These are phyloP conservation scores for Salarias fasciatus DNA, from an alignment of 2,797 vertebrate species.

Conservation along the genomic window DNA sequence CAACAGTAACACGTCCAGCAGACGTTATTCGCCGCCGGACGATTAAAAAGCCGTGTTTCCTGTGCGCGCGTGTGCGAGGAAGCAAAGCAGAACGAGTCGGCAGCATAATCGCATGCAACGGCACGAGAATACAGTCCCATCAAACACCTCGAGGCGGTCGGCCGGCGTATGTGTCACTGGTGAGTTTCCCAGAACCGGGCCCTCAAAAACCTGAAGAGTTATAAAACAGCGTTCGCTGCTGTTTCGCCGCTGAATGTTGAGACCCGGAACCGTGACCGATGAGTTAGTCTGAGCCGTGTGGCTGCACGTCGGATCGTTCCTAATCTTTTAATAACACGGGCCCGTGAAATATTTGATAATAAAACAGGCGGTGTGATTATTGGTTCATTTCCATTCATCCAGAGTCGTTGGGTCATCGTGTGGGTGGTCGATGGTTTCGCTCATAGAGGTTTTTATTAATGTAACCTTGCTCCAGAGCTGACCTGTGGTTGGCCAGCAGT, in stretches of 20 bases:
- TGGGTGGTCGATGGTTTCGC: constrained; percentile 63
- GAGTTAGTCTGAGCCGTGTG: constrained; percentile 11
- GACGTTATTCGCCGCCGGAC: constrained; percentile 70
- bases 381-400: constrained; percentile 61
- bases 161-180: constrained; percentile 40
- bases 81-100: constrained; percentile 22
- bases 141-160: constrained; percentile 32
- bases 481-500: constrained; percentile 48
- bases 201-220: constrained; percentile 14
- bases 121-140: constrained; percentile 45
- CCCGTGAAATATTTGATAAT: constrained; percentile 56
- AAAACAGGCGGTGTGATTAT: constrained; percentile 64
- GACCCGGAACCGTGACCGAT: constrained; percentile 9
- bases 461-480: constrained; percentile 52
- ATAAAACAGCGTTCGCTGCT: constrained; percentile 12
- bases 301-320: constrained; percentile 8
- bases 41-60: constrained; percentile 62
- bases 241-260: constrained; percentile 17
- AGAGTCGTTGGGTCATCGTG: constrained; percentile 46
- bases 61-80: constrained; percentile 21
- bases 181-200: constrained; percentile 54
- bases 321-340: constrained; percentile 41
- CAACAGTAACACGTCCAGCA: constrained; percentile 75
- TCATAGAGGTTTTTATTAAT: constrained; percentile 61
- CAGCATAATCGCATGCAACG: constrained; percentile 45